Evolutionary conservation across 2,797 vertebrate genomes (phyloP), one percentile per base, ranked within the genome.

Genomic region (Tympanoctomys barrerae): DNA sequence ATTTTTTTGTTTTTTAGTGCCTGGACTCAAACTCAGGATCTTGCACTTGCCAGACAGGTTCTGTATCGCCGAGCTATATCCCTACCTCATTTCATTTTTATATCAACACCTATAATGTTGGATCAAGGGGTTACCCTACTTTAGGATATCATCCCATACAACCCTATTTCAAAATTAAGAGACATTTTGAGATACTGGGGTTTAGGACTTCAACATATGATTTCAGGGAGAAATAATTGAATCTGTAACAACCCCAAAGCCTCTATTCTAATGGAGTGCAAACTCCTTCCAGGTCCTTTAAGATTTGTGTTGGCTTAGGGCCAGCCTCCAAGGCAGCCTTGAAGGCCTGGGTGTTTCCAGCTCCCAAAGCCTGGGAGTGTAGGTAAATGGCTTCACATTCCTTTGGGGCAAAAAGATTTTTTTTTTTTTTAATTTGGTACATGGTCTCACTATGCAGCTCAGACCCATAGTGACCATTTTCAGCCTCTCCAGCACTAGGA

Each of bases 101-200:
- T 77, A 61, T 11, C n/a, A 75, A 31, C n/a, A n/a, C 61, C 49
- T 68, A 42, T 89, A 22, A 39, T 46, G 59, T 1, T 71, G 80
- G 24, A 33, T 88, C 73, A 52, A 19, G 81, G 39, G 54, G 9
- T 46, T 24, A 52, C 57, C 19, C 46, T 94, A 39, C 16, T 80
- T 78, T 22, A 54, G 36, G 14, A 61, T 36, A n/a, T 93, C 77
- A 86, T 90, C 33, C 75, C 68, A 77, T 54, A 73, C 18, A 71
- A 70, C 33, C 1, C 46, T 87, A 28, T 64, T 95, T 95, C 79
- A 78, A 94, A 95, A 87, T 64, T 87, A n/a, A 19, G 71, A 77
- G 68, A 89, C 18, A 19, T 94, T 94, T 84, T 89, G 82, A 94
- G 89, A 33, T 59, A 39, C 2, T 91, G 28, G 52, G 12, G 70